Conservation (phyloP, 2,797 vertebrate species). For the Phaenicophaeus curvirostris region DNA sequence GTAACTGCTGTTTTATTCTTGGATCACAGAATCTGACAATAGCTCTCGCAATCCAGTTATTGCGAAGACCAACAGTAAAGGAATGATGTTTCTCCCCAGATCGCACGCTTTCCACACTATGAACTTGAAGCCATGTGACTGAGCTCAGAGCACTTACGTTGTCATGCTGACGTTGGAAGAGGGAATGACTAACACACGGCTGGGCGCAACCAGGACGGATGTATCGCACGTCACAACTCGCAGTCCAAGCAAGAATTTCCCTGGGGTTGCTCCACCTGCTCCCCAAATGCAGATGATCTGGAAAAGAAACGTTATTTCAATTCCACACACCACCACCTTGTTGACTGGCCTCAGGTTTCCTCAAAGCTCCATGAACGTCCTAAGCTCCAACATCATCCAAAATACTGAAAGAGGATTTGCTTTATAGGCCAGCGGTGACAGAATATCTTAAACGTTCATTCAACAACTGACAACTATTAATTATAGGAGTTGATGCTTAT, state of each 20-base stretch:
- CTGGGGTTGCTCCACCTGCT: conserved; percentile 95
- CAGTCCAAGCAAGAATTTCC: conserved; percentile 95
- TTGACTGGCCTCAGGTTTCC: background rate
- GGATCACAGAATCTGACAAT: background rate
- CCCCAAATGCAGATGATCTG: conserved; percentile 99
- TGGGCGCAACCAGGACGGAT: conserved; percentile 91
- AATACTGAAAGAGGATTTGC: background rate
- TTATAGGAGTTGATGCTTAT: background rate
- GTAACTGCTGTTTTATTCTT: background rate
- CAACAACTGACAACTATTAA: background rate
- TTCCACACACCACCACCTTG: background rate
- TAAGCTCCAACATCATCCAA: background rate
- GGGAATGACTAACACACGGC: conserved; percentile 92
- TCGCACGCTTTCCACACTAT: rapidly evolving
- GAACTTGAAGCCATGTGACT: background rate
- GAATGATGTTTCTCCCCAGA: background rate
- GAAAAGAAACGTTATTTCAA: background rate
- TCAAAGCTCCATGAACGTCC: background rate
- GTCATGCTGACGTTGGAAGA: conserved; percentile 95
- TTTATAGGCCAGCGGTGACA: background rate
- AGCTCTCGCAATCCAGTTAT: background rate
- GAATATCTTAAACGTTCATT: background rate
- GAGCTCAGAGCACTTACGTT: conserved; percentile 85
- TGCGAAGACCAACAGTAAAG: background rate
- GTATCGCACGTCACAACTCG: conserved; percentile 94